Conservation (phyloP, 2,888 invertebrate species). For the Troilus luridus region DNA sequence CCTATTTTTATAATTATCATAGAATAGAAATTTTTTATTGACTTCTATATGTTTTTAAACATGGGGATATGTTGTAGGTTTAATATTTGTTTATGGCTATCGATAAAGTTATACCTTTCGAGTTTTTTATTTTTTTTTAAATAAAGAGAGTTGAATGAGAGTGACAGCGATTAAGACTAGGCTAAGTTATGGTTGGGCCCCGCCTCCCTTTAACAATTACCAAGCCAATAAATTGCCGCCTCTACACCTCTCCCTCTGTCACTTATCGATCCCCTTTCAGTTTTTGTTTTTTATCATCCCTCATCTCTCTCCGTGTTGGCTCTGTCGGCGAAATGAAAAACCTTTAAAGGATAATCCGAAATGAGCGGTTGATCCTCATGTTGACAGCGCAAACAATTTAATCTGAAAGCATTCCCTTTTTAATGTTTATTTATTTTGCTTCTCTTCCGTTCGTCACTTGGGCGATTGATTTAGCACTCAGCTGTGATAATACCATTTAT, state of each 20-base stretch:
- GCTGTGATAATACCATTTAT: slow-evolving; percentile 41
- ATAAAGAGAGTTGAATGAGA: neutral
- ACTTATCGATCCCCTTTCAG: slow-evolving; percentile 3
- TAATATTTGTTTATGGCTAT: neutral
- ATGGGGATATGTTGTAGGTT: too few relatives aligned
- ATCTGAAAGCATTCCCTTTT: slow-evolving; percentile 40
- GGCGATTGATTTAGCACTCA: slow-evolving; percentile 21
- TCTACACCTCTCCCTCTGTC: neutral
- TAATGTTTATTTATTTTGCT: slow-evolving; percentile 42
- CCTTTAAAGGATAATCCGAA: slow-evolving; percentile 38
- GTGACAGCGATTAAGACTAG: neutral
- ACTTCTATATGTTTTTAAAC: too few relatives aligned
- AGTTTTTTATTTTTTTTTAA: neutral
- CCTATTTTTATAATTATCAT: too few relatives aligned
- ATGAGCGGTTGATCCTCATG: neutral
- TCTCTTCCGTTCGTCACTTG: slow-evolving; percentile 6
- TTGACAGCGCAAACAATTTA: slow-evolving; percentile 42
- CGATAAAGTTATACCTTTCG: neutral
- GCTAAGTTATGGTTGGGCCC: neutral
- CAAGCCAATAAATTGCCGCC: slow-evolving; percentile 18
- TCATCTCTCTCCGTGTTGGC: slow-evolving; percentile 13
- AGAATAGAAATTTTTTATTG: too few relatives aligned
- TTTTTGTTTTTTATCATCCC: neutral
- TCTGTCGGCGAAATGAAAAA: slow-evolving; percentile 16
- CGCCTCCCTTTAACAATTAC: neutral